Base-by-base conservation (phyloP, 2,888 invertebrate species). In the Phragmatobia fuliginosa region DNA sequence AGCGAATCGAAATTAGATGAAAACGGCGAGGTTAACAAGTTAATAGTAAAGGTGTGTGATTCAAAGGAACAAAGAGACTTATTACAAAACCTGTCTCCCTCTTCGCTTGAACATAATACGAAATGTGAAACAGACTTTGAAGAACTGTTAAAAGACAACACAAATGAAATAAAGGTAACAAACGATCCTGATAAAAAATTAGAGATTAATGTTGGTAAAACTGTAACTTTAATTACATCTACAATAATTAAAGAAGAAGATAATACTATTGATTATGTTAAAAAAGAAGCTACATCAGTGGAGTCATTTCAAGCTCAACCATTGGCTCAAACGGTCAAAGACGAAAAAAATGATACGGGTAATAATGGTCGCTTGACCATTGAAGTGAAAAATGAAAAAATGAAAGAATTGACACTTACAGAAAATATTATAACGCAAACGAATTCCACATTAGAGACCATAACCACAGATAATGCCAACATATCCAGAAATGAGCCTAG, bases 41-140 rank as follows among this genome's bases (percentile, higher is more conserved):
- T 65, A 11, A 14, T 73, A 1, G 33, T 68, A 36, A 71, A 71
- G 31, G 56, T 76, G 16, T 77, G 73, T 71, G 85, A 86, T 59
- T 66, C 74, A 21, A 85, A 84, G 68, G 87, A 88, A 72, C 83
- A 85, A 73, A 83, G 80, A 71, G 85, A 85, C 62, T 70, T 79
- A 66, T 25, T 63, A 61, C 69, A 73, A 11, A 87, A 87, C 73
- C 67, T 82, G 8, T 58, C 66, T 28, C 52, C 36, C 62, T 63
- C 71, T 70, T n/a, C 72, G 58, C 74, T 67, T 60, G 91, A 90
- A 67, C 83, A 81, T 73, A 78, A 83, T 72, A 60, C 86, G 16
- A 94, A 94, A 87, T 91, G 92, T 85, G 94, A 92, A 80, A 95
- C 95, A 56, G 95, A 95, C 83, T 95, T 95, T 83, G 95, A 95